Evolutionary conservation across 2,797 vertebrate species (phyloP).

Genomic region (Parotocinclus haroldoi): DNA sequence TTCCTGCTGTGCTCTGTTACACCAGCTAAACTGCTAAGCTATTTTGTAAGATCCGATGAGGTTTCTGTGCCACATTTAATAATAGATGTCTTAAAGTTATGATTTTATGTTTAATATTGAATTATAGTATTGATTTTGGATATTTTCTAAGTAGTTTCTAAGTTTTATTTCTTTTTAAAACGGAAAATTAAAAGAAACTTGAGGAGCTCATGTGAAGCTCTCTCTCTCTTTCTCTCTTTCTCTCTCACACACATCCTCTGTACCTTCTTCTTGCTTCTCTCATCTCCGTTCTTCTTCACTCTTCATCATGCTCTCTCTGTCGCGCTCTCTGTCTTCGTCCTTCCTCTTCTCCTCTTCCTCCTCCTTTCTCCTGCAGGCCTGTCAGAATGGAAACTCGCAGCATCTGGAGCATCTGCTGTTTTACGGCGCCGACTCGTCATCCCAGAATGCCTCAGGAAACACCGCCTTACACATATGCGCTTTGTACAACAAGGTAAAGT

Average conservation of each 20-base stretch:
- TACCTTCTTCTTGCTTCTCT: not conserved
- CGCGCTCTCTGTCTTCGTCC: not conserved
- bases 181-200: too few species aligned
- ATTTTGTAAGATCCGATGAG: too few species aligned
- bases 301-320: not conserved
- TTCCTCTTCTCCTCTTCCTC: not conserved
- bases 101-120: too few species aligned
- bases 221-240: not conserved
- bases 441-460: constrained; percentile 91
- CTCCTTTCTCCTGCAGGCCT: constrained; percentile 70
- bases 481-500: constrained; percentile 87
- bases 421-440: constrained; percentile 86
- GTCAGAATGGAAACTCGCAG: constrained; percentile 87
- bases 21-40: too few species aligned
- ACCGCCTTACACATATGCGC: constrained; percentile 92
- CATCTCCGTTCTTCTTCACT: not conserved
- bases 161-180: too few species aligned
- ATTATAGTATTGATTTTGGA: too few species aligned
- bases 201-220: too few species aligned
- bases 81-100: too few species aligned
- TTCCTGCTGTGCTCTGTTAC: too few species aligned
- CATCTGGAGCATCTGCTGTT: constrained; percentile 92
- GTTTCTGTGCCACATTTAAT: too few species aligned
- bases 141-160: too few species aligned
- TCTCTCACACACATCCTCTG: not conserved